phyloP scores from a whole-genome alignment of 2,113 vertebrate genomes.

The Dendropsophus ebraccatus region DNA sequence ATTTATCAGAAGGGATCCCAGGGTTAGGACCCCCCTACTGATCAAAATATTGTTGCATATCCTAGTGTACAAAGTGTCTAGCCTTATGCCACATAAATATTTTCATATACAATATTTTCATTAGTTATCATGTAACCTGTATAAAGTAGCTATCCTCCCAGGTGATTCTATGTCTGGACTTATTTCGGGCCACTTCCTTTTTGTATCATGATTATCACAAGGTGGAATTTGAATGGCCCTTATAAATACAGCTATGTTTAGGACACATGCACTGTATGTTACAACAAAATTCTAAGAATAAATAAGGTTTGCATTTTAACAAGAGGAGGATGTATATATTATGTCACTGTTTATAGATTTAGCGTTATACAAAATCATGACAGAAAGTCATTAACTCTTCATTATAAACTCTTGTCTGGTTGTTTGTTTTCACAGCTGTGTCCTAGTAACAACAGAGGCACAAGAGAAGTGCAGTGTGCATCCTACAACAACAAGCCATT shows the following conservation, averaged over 20 bases:
- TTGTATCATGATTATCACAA: neutral
- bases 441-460: constrained; percentile 82
- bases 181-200: neutral
- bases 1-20: too few species aligned
- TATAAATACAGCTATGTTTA: neutral
- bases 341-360: constrained; percentile 14
- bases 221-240: neutral
- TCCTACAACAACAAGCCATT: constrained; percentile 93
- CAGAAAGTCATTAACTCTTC: constrained; percentile 13
- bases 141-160: neutral
- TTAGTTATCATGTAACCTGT: neutral
- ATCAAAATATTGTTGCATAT: too few species aligned
- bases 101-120: too few species aligned
- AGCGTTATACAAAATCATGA: neutral
- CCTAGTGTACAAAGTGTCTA: too few species aligned
- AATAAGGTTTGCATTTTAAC: neutral
- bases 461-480: constrained; percentile 89
- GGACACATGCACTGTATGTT: neutral
- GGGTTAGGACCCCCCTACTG: too few species aligned
- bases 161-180: neutral
- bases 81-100: neutral
- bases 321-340: constrained; percentile 8
- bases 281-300: neutral
- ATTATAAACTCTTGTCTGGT: constrained; percentile 47
- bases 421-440: constrained; percentile 77